Base-by-base conservation (phyloP, 2,113 vertebrate genomes). In the Hoplias malabaricus region DNA sequence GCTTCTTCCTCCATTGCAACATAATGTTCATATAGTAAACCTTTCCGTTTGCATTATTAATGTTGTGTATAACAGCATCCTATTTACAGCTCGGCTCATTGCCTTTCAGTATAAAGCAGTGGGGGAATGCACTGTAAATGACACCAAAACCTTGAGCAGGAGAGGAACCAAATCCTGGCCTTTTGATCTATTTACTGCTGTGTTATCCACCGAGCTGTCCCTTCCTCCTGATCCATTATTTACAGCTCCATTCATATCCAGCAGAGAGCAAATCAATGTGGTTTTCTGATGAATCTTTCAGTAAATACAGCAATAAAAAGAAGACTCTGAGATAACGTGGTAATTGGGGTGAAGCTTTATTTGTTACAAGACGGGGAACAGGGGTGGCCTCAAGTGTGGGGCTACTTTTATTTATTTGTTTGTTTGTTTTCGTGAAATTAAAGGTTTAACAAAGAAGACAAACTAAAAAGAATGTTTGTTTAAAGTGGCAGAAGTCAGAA, bases 211-310 rank as follows among this genome's bases (percentile, higher is more conserved):
- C 61, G 73, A 63, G 50, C 75, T 81, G 78, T 80, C 79, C 77
- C 53, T 43, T 71, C 65, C 80, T 57, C 76, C 48, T 65, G n/a
- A 84, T 87, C 48, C 73, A 83, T 88, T 85, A 90, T 89, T 86
- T 83, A 85, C 83, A 61, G 80, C 79, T 79, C 71, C 36, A 71
- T 36, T 34, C 69, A 25, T 59, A 68, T 62, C 34, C 65, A 31
- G 54, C 29, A 78, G 81, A 86, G 85, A 80, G 83, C 82, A 88
- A 88, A 89, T 90, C 88, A 86, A 88, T 87, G 77, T 59, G 43
- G 76, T 81, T 81, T 81, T 82, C 74, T 73, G n/a, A 23, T 56
- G 23, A n/a, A 56, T 38, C 21, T 13, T 23, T 10, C 5, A 25
- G n/a, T n/a, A n/a, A n/a, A n/a, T n/a, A n/a, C n/a, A n/a, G n/a